Base-by-base conservation (phyloP, 2,797 vertebrate species). In the Amblyopsis hoosieri region DNA sequence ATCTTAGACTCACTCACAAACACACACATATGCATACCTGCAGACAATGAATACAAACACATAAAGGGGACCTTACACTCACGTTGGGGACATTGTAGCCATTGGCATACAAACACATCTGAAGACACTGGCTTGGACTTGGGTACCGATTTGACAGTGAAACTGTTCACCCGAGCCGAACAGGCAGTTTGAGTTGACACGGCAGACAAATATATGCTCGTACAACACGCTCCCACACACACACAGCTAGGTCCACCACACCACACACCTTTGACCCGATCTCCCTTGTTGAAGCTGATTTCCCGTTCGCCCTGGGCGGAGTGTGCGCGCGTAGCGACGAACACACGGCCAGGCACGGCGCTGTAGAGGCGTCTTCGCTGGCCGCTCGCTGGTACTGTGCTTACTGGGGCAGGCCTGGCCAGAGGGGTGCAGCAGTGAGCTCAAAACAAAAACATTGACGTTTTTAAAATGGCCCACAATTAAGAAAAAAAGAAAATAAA, bases 221-320 rank as follows among this genome's bases (percentile, higher is more conserved):
- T 23, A 23, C 3, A 23, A 23, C 23, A 23, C 23, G 42, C 11
- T 12, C 9, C 1, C 37, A 57, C 37, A 33, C 50, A 31, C 17
- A 55, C 52, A 54, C 47, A 63, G 48, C 10, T 9, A 4, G 1
- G 45, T 48, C 54, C 14, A 12, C 54, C 48, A 45, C 33, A 62
- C 9, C 45, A 59, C 67, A 74, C 55, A 96, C 96, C 96, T 96
- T 97, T 97, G 88, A 97, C 95, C 88, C 94, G 93, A 87, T 97
- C 96, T 60, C 96, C 96, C 71, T 96, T 97, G 86, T 87, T 96
- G 75, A 97, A 90, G 76, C 93, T 94, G 79, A 97, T 94, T 83
- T 97, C 95, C 2, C 95, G 90, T 74, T 97, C 96, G 0, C 90
- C 95, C 82, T 96, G 95, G 5, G 95, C 94, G 12, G 96, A 93